phyloP scores from a whole-genome alignment of 2,888 invertebrate genomes.

The Trichogramma dendrolimi region DNA sequence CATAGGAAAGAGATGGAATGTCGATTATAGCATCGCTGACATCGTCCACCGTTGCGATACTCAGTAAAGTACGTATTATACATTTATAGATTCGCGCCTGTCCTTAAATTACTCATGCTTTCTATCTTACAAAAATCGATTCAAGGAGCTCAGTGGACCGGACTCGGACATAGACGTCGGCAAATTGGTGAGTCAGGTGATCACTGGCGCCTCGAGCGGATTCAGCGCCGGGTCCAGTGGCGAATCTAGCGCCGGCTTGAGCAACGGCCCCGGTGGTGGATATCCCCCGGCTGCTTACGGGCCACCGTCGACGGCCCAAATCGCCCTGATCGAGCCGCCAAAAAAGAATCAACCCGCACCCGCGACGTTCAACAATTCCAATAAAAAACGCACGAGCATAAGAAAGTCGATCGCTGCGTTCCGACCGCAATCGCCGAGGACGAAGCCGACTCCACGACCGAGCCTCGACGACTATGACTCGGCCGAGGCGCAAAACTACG shows the following conservation, averaged over 20 bases:
- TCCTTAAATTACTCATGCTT: background rate
- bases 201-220: slow-evolving; percentile 45
- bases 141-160: slow-evolving; percentile 36
- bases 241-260: slow-evolving; percentile 23
- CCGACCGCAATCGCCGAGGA: no score
- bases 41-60: slow-evolving; percentile 39
- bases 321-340: background rate
- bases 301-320: background rate
- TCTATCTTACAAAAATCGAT: slow-evolving; percentile 2
- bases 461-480: slow-evolving; percentile 20
- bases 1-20: slow-evolving; percentile 36
- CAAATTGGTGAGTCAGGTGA: slow-evolving; percentile 40
- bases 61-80: slow-evolving; percentile 42
- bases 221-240: slow-evolving; percentile 44
- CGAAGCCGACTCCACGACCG: background rate
- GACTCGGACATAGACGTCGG: slow-evolving; percentile 38
- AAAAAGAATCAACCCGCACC: background rate
- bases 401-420: no score
- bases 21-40: slow-evolving; percentile 40
- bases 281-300: slow-evolving; percentile 2
- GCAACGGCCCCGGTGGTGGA: background rate
- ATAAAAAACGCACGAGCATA: no score
- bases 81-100: background rate
- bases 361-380: background rate
- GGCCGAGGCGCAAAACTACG: slow-evolving; percentile 27